phyloP scores from a whole-genome alignment of 2,888 invertebrate genomes.

The Perdita meconis region DNA sequence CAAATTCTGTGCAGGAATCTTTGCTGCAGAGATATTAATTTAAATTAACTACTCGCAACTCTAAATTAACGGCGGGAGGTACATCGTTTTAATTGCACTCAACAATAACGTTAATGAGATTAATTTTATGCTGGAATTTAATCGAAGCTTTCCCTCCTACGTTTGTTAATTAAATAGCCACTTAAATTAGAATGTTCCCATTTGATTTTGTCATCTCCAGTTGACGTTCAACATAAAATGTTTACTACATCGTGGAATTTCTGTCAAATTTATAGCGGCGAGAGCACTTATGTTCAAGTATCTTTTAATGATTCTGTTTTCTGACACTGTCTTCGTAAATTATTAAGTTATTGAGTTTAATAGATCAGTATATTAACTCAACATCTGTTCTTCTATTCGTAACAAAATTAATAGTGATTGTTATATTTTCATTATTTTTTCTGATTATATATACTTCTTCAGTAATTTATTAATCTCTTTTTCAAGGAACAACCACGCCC shows the following conservation, averaged over 20 bases:
- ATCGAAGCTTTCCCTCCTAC: conserved; percentile 4
- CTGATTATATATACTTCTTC: too few relatives aligned
- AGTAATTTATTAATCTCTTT: too few relatives aligned
- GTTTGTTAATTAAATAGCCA: conserved; percentile 14
- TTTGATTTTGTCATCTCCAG: conserved; percentile 22
- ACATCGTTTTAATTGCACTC: neutral
- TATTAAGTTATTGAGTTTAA: conserved; percentile 4
- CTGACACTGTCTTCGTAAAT: conserved; percentile 1
- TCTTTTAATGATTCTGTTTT: conserved; percentile 22
- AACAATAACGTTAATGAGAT: neutral
- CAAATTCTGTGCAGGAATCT: neutral
- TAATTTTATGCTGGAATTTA: conserved; percentile 5
- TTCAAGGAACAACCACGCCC: too few relatives aligned
- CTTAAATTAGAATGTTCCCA: conserved; percentile 21
- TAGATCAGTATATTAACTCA: neutral
- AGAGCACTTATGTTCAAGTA: conserved; percentile 24
- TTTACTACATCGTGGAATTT: neutral
- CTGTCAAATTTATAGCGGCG: conserved; percentile 12
- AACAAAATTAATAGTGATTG: too few relatives aligned
- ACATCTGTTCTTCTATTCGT: too few relatives aligned
- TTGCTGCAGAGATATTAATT: neutral
- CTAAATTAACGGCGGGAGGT: neutral
- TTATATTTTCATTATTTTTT: too few relatives aligned
- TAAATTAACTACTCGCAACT: neutral
- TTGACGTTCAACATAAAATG: conserved; percentile 1